phyloP scores from a whole-genome alignment of 92 coral and sea anemone species.

The Epizoanthus illoricatus region DNA sequence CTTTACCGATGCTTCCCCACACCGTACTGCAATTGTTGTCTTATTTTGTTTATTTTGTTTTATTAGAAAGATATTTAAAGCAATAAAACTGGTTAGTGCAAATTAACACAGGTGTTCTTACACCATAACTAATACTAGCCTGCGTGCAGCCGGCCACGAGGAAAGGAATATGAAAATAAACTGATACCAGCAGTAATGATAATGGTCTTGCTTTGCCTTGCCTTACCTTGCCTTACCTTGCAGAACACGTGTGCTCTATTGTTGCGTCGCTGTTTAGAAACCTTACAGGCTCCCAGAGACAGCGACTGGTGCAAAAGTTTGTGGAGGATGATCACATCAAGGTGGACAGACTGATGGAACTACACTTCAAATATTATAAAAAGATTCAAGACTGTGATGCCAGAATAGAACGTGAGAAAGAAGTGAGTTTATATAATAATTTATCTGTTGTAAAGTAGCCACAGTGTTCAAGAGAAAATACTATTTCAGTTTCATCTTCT shows the following conservation, averaged over 20 bases:
- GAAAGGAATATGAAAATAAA: no score
- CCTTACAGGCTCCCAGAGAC: slow-evolving; percentile 69
- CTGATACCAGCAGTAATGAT: neutral
- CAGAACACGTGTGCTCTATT: slow-evolving; percentile 87
- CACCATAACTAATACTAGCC: no score
- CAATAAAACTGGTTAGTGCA: no score
- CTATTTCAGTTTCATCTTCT: neutral
- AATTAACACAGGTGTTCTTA: no score
- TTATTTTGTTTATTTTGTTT: no score
- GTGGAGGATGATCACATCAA: slow-evolving; percentile 94
- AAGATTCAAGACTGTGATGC: slow-evolving; percentile 90
- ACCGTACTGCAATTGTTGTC: no score
- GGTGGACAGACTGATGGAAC: slow-evolving; percentile 93
- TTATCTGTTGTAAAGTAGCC: neutral
- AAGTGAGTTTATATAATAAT: slow-evolving; percentile 54
- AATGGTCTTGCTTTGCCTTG: neutral
- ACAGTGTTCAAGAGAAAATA: no score
- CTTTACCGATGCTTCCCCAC: no score
- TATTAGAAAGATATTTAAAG: no score
- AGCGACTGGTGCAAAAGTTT: slow-evolving; percentile 94
- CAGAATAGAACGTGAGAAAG: slow-evolving; percentile 86
- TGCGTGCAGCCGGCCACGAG: no score
- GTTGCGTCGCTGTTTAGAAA: slow-evolving; percentile 90
- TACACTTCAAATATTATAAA: slow-evolving; percentile 83
- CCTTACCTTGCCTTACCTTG: neutral